Evolutionary conservation across 2,113 vertebrate genomes (phyloP).

Genomic region (Erythrolamprus reginae): DNA sequence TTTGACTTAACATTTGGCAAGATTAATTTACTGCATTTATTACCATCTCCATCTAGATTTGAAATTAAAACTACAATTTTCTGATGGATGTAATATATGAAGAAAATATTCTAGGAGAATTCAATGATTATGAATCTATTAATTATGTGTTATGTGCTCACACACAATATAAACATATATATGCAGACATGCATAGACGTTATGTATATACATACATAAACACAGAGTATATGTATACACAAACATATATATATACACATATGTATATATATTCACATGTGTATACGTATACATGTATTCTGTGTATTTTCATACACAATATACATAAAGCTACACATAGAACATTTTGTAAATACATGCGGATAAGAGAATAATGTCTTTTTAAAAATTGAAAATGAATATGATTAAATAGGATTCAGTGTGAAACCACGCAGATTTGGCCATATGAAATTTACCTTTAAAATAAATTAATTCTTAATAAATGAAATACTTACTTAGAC

Average conservation of each 20-base stretch:
- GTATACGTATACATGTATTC: not conserved
- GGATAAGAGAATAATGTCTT: not conserved
- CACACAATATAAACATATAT: not conserved
- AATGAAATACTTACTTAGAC: conserved; percentile 87
- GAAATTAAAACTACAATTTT: not conserved
- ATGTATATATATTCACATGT: not conserved
- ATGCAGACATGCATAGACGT: no score
- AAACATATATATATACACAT: no score
- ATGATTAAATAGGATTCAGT: not conserved
- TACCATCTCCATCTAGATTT: not conserved
- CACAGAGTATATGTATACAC: no score
- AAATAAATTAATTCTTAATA: conserved; percentile 13
- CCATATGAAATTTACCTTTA: conserved; percentile 14
- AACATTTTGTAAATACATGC: not conserved
- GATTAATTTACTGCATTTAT: not conserved
- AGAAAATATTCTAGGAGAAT: not conserved
- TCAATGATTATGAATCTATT: not conserved
- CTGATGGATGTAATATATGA: not conserved
- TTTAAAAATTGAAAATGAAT: not conserved
- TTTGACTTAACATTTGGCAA: not conserved
- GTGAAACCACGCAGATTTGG: conserved; percentile 9
- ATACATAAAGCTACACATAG: not conserved
- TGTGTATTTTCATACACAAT: not conserved
- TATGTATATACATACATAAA: no score
- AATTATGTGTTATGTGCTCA: not conserved